phyloP scores from a whole-genome alignment of 2,888 invertebrate species.

The Drepanosiphum platanoidis region DNA sequence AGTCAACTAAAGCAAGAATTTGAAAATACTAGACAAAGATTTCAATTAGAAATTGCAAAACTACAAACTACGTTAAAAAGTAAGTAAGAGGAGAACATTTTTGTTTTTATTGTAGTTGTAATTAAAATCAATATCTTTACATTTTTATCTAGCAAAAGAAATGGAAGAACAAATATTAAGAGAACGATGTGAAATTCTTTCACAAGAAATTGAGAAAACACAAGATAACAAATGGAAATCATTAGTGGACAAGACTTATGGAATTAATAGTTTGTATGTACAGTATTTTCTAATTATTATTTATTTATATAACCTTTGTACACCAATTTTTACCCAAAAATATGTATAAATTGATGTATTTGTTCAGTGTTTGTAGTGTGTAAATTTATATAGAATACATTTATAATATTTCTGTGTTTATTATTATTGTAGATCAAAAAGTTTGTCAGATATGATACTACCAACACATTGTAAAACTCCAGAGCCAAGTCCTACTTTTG shows the following conservation, averaged over 20 bases:
- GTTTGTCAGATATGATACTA: neutral
- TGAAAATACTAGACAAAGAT: slow-evolving; percentile 65
- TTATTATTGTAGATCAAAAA: slow-evolving; percentile 24
- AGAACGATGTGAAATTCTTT: slow-evolving; percentile 65
- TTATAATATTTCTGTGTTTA: neutral
- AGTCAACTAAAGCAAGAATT: slow-evolving; percentile 65
- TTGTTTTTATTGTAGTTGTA: neutral
- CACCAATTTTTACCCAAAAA: neutral
- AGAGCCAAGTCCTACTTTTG: slow-evolving; percentile 49
- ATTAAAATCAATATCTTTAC: neutral
- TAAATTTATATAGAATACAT: neutral
- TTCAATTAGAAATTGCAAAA: slow-evolving; percentile 65
- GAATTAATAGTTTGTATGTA: slow-evolving; percentile 53
- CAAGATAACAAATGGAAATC: slow-evolving; percentile 64
- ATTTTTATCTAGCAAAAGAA: slow-evolving; percentile 64
- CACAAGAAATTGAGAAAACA: slow-evolving; percentile 64
- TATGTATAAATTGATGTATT: neutral
- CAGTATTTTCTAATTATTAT: neutral
- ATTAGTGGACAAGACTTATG: slow-evolving; percentile 64
- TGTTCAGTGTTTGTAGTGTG: neutral
- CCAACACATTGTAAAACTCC: slow-evolving; percentile 37
- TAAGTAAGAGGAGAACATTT: slow-evolving; percentile 30
- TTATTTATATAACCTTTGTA: neutral
- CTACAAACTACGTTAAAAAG: slow-evolving; percentile 65
- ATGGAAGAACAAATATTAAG: slow-evolving; percentile 64